Evolutionary conservation across 2,797 vertebrate genomes (phyloP).

Genomic region (Dryobates pubescens): DNA sequence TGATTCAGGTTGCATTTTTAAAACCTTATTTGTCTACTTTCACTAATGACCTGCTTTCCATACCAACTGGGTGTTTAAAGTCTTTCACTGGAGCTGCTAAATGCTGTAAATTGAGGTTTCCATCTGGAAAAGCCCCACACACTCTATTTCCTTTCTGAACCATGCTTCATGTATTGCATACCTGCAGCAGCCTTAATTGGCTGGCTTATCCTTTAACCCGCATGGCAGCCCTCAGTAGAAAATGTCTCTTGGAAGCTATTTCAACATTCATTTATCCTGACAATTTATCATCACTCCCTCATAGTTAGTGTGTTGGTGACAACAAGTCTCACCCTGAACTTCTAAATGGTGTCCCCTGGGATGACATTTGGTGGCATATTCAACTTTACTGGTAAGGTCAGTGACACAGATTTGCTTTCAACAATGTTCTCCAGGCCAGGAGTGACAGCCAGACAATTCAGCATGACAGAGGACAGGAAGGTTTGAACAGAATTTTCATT

Average conservation of each 20-base stretch:
- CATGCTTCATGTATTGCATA: background rate
- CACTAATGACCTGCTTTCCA: background rate
- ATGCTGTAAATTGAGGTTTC: background rate
- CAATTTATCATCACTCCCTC: background rate
- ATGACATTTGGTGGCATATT: conserved; percentile 10
- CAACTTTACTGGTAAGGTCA: conserved; percentile 43
- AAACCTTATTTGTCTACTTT: background rate
- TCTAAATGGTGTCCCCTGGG: conserved; percentile 24
- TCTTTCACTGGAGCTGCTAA: background rate
- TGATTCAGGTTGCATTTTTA: background rate
- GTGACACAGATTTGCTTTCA: conserved; percentile 50
- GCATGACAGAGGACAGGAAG: background rate
- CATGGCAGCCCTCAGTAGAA: background rate
- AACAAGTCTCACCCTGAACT: background rate
- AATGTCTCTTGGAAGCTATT: background rate
- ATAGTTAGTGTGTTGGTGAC: background rate
- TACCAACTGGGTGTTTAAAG: background rate
- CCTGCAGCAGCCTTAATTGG: background rate
- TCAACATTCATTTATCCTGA: conserved; percentile 34
- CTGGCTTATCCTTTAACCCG: background rate
- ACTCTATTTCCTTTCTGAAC: background rate
- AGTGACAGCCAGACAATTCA: conserved; percentile 34
- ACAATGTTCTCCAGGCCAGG: conserved; percentile 26
- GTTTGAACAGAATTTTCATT: conserved; percentile 30
- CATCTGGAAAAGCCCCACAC: background rate